Conservation (phyloP, 2,797 vertebrate genomes). For the Hipposideros larvatus region DNA sequence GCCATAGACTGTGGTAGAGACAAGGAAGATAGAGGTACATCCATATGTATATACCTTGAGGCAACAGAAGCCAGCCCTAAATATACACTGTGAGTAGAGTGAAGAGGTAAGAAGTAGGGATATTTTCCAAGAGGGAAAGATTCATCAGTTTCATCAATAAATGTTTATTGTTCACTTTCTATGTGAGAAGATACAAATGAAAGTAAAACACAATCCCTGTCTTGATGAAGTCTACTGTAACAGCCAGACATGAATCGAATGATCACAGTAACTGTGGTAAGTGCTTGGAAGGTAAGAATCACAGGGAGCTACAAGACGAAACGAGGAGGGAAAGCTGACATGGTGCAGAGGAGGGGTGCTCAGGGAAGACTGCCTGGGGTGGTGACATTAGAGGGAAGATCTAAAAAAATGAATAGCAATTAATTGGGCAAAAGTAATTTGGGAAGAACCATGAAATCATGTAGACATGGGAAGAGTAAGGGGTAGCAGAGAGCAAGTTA, state of each 20-base stretch:
- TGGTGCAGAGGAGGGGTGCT: not conserved
- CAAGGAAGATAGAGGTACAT: not conserved
- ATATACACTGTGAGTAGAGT: not conserved
- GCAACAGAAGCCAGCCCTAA: not conserved
- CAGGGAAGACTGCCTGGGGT: not conserved
- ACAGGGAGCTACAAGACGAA: not conserved
- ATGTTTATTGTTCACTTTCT: not conserved
- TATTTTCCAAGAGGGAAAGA: not conserved
- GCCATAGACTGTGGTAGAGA: too few species aligned
- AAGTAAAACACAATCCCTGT: not conserved
- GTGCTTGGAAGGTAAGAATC: not conserved
- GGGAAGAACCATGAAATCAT: not conserved
- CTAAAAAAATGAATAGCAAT: not conserved
- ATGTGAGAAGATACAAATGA: not conserved
- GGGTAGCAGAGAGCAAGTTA: constrained; percentile 23
- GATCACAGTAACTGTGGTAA: not conserved
- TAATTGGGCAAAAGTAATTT: not conserved
- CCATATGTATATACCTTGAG: not conserved
- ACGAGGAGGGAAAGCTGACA: not conserved
- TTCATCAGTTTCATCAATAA: not conserved
- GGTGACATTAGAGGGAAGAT: not conserved
- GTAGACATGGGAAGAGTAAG: not conserved
- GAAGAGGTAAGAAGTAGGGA: not conserved
- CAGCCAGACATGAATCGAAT: not conserved
- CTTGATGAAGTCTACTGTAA: not conserved